Percentiles rank a stretch among this genome's conserved stretches.
Evolutionary conservation across 2,888 invertebrate species (phyloP).

Genomic region (Hypomecis punctinalis): DNA sequence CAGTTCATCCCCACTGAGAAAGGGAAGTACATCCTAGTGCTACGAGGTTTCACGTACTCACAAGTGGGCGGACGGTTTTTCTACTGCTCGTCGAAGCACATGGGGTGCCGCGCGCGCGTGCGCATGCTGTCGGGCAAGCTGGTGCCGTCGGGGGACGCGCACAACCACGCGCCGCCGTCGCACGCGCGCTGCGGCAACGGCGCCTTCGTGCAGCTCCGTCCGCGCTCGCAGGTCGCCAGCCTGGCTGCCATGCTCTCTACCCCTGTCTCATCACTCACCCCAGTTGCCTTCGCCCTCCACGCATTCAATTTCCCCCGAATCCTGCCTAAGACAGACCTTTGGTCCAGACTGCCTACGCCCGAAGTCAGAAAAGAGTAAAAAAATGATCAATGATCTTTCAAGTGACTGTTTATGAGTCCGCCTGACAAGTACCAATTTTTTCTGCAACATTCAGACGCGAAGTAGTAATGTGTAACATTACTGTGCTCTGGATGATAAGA

Average conservation of each 20-base stretch:
- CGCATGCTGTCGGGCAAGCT: conserved; percentile 71
- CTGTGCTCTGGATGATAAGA: too few species aligned
- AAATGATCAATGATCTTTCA: not conserved
- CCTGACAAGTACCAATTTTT: too few species aligned
- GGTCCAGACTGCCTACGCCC: conserved; percentile 64
- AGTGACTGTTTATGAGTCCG: not conserved
- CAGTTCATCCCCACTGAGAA: conserved; percentile 82
- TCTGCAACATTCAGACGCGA: too few species aligned
- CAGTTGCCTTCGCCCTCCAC: conserved; percentile 69
- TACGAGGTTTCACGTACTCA: conserved; percentile 78
- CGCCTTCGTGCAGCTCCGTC: conserved; percentile 77
- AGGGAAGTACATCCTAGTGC: conserved; percentile 78
- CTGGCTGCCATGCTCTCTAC: conserved; percentile 60
- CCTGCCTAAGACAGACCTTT: conserved; percentile 76
- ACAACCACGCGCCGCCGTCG: conserved; percentile 78
- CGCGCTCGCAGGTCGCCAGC: conserved; percentile 53
- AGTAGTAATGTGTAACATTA: too few species aligned
- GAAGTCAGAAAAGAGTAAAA: conserved; percentile 69
- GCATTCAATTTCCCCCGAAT: conserved; percentile 74
- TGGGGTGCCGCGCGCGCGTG: conserved; percentile 78
- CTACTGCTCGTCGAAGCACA: conserved; percentile 81
- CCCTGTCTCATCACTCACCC: conserved; percentile 62
- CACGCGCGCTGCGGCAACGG: conserved; percentile 81
- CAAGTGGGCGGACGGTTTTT: conserved; percentile 81
- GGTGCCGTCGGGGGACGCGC: conserved; percentile 72